Percentiles rank a stretch among this genome's conserved stretches.
Conservation (phyloP, 2,797 vertebrate species). For the Sylvilagus floridanus region DNA sequence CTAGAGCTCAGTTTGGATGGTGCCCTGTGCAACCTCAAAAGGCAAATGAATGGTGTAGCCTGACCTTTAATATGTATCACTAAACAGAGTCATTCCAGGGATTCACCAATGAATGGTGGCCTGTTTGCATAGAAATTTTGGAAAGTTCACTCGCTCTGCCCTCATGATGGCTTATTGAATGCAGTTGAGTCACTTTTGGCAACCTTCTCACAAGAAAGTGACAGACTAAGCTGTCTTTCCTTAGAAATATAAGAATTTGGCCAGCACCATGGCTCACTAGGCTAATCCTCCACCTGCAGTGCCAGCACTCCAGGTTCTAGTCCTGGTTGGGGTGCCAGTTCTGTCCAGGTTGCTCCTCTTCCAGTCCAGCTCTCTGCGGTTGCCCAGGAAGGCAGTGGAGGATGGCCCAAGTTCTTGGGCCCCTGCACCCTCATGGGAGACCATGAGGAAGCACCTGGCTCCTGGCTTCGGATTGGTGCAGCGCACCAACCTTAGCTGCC, state of each 20-base stretch:
- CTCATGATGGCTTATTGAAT: background rate
- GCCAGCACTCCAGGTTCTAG: too few relatives aligned
- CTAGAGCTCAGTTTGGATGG: background rate
- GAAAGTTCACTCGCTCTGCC: background rate
- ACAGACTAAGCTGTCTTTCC: background rate
- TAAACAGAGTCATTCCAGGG: background rate
- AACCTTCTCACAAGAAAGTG: background rate
- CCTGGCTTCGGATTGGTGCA: too few relatives aligned
- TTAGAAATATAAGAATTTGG: background rate
- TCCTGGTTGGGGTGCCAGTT: too few relatives aligned
- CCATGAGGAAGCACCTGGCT: too few relatives aligned
- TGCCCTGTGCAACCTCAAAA: background rate
- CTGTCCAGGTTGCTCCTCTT: too few relatives aligned
- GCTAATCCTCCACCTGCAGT: too few relatives aligned
- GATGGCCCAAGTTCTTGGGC: too few relatives aligned
- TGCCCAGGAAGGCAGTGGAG: too few relatives aligned
- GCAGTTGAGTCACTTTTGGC: background rate
- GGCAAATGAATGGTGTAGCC: background rate
- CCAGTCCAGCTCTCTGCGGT: too few relatives aligned
- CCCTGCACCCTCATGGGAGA: too few relatives aligned
- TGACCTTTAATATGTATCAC: background rate
- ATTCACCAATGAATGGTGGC: background rate
- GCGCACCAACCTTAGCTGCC: too few relatives aligned
- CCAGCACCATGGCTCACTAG: too few relatives aligned
- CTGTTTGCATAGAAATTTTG: background rate